Evolutionary conservation across 2,797 vertebrate genomes (phyloP).

Genomic region (Lateolabrax maculatus): DNA sequence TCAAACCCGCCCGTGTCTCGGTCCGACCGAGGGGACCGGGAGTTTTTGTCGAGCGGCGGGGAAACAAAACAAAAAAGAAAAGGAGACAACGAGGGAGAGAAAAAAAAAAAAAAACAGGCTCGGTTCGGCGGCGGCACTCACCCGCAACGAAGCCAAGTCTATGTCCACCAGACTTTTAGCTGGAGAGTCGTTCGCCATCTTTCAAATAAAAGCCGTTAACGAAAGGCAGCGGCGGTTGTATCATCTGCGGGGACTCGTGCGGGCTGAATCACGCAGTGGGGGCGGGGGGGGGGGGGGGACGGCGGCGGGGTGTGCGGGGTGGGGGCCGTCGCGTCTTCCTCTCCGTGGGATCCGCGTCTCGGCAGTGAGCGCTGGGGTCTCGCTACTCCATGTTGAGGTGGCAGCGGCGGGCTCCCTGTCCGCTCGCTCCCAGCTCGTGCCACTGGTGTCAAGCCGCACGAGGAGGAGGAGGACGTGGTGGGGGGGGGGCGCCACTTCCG

Average conservation of each 20-base stretch:
- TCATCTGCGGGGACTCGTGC: conserved; percentile 71
- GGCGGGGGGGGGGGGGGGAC: too few species aligned
- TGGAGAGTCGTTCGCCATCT: conserved; percentile 99
- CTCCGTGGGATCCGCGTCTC: conserved; percentile 57
- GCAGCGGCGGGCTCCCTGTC: conserved; percentile 74
- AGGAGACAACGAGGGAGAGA: too few species aligned
- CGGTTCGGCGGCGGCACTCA: conserved; percentile 81
- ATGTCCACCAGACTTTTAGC: conserved; percentile 98
- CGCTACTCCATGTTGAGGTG: conserved; percentile 91
- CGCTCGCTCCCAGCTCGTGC: conserved; percentile 42
- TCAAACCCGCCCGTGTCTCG: neutral
- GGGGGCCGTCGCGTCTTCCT: conserved; percentile 54
- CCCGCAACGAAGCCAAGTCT: conserved; percentile 96
- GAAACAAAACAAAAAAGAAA: conserved; percentile 23
- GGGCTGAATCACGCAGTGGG: too few species aligned
- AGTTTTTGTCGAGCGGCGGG: neutral
- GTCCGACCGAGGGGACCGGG: rapidly evolving
- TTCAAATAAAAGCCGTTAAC: conserved; percentile 78
- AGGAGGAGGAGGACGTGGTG: too few species aligned
- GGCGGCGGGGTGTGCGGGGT: neutral
- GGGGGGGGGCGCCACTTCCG: conserved; percentile 22
- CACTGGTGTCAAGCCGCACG: conserved; percentile 38
- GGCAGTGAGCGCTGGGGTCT: conserved; percentile 60
- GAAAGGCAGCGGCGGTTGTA: conserved; percentile 50
- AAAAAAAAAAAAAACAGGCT: conserved; percentile 24